Conservation (phyloP, 2,113 vertebrate genomes). For the Saimiri boliviensis region DNA sequence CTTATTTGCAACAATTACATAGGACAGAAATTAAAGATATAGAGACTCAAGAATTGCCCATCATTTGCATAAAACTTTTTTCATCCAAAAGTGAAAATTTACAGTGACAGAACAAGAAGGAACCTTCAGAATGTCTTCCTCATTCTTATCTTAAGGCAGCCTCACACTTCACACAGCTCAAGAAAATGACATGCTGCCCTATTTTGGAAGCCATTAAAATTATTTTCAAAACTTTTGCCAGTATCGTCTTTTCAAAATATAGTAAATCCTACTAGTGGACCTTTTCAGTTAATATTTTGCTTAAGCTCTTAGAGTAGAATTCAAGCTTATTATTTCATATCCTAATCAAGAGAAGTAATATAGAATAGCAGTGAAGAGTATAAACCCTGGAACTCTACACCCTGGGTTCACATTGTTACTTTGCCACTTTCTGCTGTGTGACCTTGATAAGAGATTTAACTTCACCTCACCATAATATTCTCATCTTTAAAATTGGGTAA, state of each 20-base stretch:
- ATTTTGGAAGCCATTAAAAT: constrained; percentile 43
- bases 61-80: constrained; percentile 53
- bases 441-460: background rate
- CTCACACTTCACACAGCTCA: background rate
- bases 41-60: background rate
- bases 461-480: background rate
- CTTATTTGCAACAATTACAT: constrained; percentile 30
- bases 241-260: background rate
- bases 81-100: background rate
- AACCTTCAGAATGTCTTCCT: background rate
- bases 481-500: background rate
- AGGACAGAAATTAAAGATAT: constrained; percentile 19
- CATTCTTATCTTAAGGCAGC: constrained; percentile 14
- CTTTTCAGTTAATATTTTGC: constrained; percentile 46
- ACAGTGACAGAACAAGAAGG: constrained; percentile 23
- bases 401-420: background rate
- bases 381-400: background rate
- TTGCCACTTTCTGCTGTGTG: background rate
- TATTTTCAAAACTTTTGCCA: constrained; percentile 37
- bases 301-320: constrained; percentile 17
- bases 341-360: background rate
- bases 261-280: background rate
- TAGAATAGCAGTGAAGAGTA: background rate
- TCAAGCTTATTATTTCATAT: background rate
- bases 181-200: constrained; percentile 30